Conservation (phyloP, 2,888 invertebrate genomes). For the Notodonta dromedarius region DNA sequence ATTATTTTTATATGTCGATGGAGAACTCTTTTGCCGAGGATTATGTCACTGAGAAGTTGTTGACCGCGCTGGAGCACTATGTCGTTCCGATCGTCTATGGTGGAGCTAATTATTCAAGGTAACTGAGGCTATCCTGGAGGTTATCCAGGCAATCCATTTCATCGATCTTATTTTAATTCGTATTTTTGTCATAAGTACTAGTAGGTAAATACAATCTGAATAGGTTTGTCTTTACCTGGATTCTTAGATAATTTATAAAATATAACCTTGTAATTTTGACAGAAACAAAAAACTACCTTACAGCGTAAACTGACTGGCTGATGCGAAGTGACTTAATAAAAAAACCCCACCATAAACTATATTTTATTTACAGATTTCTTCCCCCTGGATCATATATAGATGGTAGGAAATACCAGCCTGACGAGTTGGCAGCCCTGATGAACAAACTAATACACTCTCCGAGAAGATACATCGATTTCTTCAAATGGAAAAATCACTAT, state of each 20-base stretch:
- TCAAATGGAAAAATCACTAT: conserved; percentile 61
- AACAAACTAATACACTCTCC: conserved; percentile 49
- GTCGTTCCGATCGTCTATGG: conserved; percentile 88
- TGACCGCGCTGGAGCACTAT: conserved; percentile 83
- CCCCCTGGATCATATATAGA: conserved; percentile 72
- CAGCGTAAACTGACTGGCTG: no score
- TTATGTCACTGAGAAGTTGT: conserved; percentile 84
- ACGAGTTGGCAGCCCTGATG: conserved; percentile 54
- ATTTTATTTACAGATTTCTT: conserved; percentile 57
- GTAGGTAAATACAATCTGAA: no score
- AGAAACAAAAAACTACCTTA: no score
- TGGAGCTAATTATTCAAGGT: conserved; percentile 85
- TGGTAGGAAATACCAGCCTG: conserved; percentile 40
- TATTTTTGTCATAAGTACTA: no score
- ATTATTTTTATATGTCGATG: conserved; percentile 89
- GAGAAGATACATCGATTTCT: conserved; percentile 53
- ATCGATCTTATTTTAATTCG: no score
- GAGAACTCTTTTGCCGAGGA: conserved; percentile 88
- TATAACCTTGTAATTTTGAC: no score
- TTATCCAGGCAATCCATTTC: no score
- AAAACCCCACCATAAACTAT: no score
- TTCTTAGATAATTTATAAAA: no score
- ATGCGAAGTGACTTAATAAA: no score
- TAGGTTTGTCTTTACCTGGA: no score
- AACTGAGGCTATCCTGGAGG: conserved; percentile 5